phyloP scores from a whole-genome alignment of 2,113 vertebrate genomes.

The Panthera uncia region DNA sequence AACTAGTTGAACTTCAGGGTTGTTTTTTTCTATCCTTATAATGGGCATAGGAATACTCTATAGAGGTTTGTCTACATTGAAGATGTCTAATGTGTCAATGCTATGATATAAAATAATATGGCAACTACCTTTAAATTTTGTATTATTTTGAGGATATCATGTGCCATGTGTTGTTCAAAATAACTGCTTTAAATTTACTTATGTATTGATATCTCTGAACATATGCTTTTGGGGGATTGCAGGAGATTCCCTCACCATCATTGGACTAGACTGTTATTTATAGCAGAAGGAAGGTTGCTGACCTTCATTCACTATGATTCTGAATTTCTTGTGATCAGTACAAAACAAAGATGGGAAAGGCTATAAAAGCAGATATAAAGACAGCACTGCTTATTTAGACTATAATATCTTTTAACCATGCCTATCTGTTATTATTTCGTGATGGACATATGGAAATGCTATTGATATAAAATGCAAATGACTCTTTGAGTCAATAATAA shows the following conservation, averaged over 20 bases:
- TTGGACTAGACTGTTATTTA: background rate
- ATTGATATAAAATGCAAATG: slow-evolving; percentile 69
- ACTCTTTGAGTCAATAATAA: slow-evolving; percentile 79
- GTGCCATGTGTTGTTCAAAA: background rate
- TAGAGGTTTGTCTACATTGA: background rate
- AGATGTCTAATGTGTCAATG: background rate
- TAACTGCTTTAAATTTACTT: background rate
- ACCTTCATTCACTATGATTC: background rate
- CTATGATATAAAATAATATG: background rate
- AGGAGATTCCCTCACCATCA: background rate
- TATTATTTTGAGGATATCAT: background rate
- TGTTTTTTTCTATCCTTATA: background rate
- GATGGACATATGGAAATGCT: background rate
- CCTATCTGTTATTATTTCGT: slow-evolving; percentile 14
- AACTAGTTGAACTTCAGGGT: background rate
- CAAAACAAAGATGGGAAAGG: slow-evolving; percentile 10
- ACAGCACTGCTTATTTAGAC: background rate
- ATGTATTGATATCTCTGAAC: background rate
- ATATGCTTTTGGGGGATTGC: background rate
- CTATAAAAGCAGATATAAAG: background rate
- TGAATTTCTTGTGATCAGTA: background rate
- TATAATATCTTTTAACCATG: background rate
- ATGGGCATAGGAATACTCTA: background rate
- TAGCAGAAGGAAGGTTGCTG: background rate
- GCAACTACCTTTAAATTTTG: background rate